Evolutionary conservation across 2,888 invertebrate species (phyloP).

Genomic region (Cryptus viduatorius): DNA sequence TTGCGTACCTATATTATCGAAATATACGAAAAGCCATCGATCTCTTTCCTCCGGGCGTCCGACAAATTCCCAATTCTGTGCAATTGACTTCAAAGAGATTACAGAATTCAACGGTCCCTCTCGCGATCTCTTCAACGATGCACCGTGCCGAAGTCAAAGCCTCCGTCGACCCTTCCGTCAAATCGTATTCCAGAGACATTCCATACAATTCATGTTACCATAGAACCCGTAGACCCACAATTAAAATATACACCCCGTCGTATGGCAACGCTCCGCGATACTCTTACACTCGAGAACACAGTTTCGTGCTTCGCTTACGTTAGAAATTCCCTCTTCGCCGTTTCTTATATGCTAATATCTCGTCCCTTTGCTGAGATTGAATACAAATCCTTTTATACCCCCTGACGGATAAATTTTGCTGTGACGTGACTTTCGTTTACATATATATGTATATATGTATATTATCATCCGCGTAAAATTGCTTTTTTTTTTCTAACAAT

Average conservation of each 20-base stretch:
- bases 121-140: constrained; percentile 40
- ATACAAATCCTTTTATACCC: constrained; percentile 20
- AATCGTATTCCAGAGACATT: neutral
- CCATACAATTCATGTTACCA: neutral
- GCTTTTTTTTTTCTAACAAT: neutral
- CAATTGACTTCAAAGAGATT: constrained; percentile 7
- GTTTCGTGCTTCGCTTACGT: neutral
- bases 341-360: constrained; percentile 40
- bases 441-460: neutral
- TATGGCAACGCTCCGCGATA: neutral
- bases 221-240: neutral
- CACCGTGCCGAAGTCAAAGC: constrained; percentile 11
- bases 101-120: constrained; percentile 6
- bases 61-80: neutral
- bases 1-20: neutral
- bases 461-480: constrained; percentile 11
- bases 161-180: neutral
- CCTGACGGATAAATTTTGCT: constrained; percentile 38
- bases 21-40: neutral
- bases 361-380: constrained; percentile 18
- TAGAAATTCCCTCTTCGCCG: neutral
- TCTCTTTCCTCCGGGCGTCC: neutral
- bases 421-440: constrained; percentile 27
- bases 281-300: neutral
- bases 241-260: constrained; percentile 30